Base-by-base conservation (phyloP, 1,140 invertebrate genomes). In the Drosophila mayri region DNA sequence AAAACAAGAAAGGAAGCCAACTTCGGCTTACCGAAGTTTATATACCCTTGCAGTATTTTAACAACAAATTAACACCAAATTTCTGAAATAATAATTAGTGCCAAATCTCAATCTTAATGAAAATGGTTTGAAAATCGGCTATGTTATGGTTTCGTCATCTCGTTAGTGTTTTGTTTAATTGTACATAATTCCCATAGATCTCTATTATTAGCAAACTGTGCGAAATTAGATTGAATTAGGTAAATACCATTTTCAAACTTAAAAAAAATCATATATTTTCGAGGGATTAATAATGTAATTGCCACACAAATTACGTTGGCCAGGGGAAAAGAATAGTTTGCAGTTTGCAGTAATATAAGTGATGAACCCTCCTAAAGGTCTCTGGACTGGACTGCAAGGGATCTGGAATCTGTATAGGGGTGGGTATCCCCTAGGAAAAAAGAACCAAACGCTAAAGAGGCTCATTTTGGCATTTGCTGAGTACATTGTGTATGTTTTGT, bases 211-310 rank as follows among this genome's bases (percentile, higher is more conserved):
- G 14, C 7, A 1, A 49, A 46, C 28, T 30, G 8, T 40, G 25
- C 25, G 1, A 59, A 76, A 80, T 30, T 22, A n/a, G 28, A 54
- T 49, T 64, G 35, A 61, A 66, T 77, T 46, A 18, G 20, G 46
- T 57, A 44, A 79, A 61, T 70, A 59, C 55, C 25, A 79, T 64
- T 78, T 64, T 54, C 22, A 41, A 73, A 70, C 18, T 11, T 22
- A 44, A 60, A 37, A 37, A 38, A 71, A 67, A 47, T 10, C 22
- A 47, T 16, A 25, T 54, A 11, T 72, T 71, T 55, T 65, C 25
- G 71, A 78, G 62, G 85, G 77, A 90, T 90, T 90, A 88, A 62
- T 71, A 90, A 81, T 90, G 85, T 88, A 88, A 90, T 84, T 90
- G 65, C 68, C 66, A 75, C 85, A 90, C 68, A 72, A 90, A 84